Evolutionary conservation across 2,113 vertebrate species (phyloP).

Genomic region (Axis porcinus): DNA sequence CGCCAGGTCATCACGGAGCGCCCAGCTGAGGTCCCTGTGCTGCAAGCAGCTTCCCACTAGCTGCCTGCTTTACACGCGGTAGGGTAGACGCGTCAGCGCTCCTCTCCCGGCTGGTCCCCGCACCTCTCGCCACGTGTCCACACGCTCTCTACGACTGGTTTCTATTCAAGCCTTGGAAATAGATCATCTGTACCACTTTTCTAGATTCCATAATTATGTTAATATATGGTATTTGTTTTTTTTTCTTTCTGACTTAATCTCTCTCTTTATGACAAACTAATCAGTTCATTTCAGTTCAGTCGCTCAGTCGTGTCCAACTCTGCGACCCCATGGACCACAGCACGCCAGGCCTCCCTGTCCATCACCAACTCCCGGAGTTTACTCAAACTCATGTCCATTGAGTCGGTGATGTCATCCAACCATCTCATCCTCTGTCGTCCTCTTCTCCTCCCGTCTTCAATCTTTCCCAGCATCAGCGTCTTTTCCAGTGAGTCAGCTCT

Average conservation of each 20-base stretch:
- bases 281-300: not conserved
- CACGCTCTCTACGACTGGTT: not conserved
- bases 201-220: not conserved
- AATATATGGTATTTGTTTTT: not conserved
- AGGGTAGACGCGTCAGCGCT: accelerated
- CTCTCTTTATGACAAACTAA: not conserved
- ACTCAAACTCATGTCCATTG: not conserved
- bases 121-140: not conserved
- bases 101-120: not conserved
- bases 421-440: not conserved
- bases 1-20: not conserved
- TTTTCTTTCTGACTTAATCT: not conserved
- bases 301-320: accelerated
- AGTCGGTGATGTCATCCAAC: not conserved
- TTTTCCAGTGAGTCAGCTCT: not conserved
- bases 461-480: not conserved
- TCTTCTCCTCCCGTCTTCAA: not conserved
- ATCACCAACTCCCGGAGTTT: not conserved
- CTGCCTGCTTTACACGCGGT: not conserved
- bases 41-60: not conserved
- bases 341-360: accelerated
- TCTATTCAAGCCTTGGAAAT: not conserved
- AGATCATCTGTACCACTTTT: not conserved
- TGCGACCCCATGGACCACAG: not conserved
- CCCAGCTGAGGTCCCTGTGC: not conserved